Base-by-base conservation (phyloP, 2,888 invertebrate species). In the Bimastos eiseni region DNA sequence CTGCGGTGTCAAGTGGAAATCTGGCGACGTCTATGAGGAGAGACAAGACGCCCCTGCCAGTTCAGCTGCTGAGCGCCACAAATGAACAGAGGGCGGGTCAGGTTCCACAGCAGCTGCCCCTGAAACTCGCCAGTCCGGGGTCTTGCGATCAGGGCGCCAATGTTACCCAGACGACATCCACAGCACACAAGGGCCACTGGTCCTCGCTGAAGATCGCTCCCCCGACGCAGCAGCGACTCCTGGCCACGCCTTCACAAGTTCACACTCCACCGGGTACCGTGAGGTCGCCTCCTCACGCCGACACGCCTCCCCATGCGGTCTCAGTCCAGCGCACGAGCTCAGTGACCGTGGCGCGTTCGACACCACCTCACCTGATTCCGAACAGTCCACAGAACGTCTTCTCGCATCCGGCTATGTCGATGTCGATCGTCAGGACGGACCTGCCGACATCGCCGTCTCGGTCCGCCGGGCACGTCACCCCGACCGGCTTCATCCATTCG, bases 21-120 rank as follows among this genome's bases (percentile, higher is more conserved):
- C 86, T 86, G 1, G 86, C 37, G 86, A 86, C 86, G 17, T 34
- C 36, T 24, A 21, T 86, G 86, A 17, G 34, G 19, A 17, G 86
- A 86, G 37, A 36, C 21, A 34, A 37, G 86, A 83, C 38, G 6
- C 90, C 36, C n/a, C 96, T 97, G 91, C 97, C 97, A 0, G 95
- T 97, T 84, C 97, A 97, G 95, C 95, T 97, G 92, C 96, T 97
- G 91, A 97, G 97, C 95, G 97, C 97, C 88, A 97, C 97, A 89
- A 97, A 97, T 95, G 97, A 97, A 93, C 97, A 97, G 93, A 97
- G 97, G 95, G 96, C 96, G 15, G 96, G 96, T n/a, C 92, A 92
- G 91, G 96, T 98, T 2, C 98, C 97, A 94, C 98, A 98, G 94
- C 98, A 98, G 95, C 95, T 98, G 91, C 98, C 98, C 0, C 96